Conservation (phyloP, 2,888 invertebrate genomes). For the Adelphocoris suturalis region DNA sequence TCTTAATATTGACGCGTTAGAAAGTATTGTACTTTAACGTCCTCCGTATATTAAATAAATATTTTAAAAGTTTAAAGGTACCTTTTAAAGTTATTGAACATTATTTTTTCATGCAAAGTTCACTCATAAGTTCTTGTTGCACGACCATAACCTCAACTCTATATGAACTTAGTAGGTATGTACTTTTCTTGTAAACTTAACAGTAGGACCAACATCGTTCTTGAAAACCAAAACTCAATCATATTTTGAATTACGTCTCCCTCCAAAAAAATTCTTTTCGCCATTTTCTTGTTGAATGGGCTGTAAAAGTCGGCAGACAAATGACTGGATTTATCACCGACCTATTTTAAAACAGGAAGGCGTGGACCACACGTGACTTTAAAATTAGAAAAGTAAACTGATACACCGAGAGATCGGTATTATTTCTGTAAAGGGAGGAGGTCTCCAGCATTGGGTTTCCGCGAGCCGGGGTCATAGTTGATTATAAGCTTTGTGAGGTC, state of each 20-base stretch:
- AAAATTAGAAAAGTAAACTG: conserved; percentile 61
- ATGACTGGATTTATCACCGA: conserved; percentile 43
- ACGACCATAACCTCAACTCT: no score
- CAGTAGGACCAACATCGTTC: not conserved
- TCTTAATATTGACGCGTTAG: no score
- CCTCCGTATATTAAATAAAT: no score
- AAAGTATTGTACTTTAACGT: no score
- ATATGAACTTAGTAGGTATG: no score
- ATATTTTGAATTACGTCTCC: not conserved
- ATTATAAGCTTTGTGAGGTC: not conserved
- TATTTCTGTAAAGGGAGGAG: conserved; percentile 55
- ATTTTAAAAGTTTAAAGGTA: no score
- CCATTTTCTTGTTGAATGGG: conserved; percentile 42
- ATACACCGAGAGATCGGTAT: conserved; percentile 44
- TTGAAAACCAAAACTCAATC: not conserved
- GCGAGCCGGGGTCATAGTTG: conserved; percentile 13
- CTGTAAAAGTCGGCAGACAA: conserved; percentile 51
- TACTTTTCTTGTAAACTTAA: no score
- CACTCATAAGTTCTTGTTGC: no score
- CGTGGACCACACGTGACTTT: conserved; percentile 63
- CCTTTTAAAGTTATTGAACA: no score
- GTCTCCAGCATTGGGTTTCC: not conserved
- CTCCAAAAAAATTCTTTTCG: not conserved
- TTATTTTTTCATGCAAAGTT: no score
- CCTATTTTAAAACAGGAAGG: conserved; percentile 45